Conservation (phyloP, 1,140 invertebrate species). For the Conus betulinus region DNA sequence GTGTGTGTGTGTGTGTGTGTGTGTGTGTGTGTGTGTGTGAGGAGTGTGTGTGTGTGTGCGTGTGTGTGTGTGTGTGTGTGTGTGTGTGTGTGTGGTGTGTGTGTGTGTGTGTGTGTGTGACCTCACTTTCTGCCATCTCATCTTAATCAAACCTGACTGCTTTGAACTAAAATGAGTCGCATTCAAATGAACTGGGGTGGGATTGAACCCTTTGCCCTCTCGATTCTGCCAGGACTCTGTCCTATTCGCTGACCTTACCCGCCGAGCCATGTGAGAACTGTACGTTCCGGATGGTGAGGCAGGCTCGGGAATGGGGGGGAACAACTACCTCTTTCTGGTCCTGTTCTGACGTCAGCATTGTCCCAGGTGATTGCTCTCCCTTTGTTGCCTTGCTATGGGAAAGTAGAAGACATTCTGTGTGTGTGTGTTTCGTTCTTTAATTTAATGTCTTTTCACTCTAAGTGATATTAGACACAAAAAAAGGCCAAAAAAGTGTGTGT, state of each 20-base stretch:
- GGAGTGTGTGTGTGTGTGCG: neutral
- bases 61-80: too few relatives aligned
- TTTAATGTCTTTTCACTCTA: too few relatives aligned
- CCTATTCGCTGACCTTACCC: conserved; percentile 87
- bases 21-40: too few relatives aligned
- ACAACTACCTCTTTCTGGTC: conserved; percentile 89
- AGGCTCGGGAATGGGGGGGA: conserved; percentile 93
- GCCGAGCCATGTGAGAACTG: conserved; percentile 92
- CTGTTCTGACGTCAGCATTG: conserved; percentile 95
- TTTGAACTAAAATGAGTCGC: too few relatives aligned
- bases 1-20: too few relatives aligned
- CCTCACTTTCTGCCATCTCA: too few relatives aligned
- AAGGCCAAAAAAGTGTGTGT: too few relatives aligned
- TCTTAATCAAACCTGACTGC: too few relatives aligned
- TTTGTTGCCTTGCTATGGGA: too few relatives aligned
- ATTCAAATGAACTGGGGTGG: neutral
- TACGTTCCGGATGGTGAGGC: conserved; percentile 89
- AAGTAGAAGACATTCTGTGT: too few relatives aligned
- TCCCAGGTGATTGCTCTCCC: conserved; percentile 37
- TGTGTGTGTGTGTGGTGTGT: neutral
- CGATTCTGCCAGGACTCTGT: conserved; percentile 83
- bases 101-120: neutral
- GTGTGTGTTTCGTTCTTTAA: too few relatives aligned
- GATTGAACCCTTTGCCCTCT: neutral
- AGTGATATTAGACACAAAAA: too few relatives aligned